phyloP scores from a whole-genome alignment of 2,797 vertebrate species.

The Capromys pilorides region DNA sequence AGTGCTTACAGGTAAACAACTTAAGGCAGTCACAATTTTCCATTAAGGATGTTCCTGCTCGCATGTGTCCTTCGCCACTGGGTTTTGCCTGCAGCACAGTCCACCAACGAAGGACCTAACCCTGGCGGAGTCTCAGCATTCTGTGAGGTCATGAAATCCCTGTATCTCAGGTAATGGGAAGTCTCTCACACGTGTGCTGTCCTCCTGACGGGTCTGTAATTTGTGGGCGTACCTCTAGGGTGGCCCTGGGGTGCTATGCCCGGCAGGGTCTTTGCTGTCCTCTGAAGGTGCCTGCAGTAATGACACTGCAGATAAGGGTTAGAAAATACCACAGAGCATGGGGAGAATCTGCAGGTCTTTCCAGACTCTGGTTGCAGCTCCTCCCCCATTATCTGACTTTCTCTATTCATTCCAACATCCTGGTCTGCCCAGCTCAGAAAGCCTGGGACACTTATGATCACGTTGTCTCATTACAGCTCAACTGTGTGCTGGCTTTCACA shows the following conservation, averaged over 20 bases:
- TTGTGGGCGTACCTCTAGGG: neutral
- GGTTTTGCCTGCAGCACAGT: too few relatives aligned
- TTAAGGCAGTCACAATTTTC: too few relatives aligned
- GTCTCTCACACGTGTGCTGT: neutral
- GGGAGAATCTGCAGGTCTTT: slow-evolving; percentile 44
- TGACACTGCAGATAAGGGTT: slow-evolving; percentile 43
- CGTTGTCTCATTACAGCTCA: slow-evolving; percentile 20
- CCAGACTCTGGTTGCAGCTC: slow-evolving; percentile 7
- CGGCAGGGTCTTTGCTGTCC: slow-evolving; percentile 42
- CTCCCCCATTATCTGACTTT: slow-evolving; percentile 59
- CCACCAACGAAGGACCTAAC: neutral
- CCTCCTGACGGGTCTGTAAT: neutral
- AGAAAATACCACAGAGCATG: slow-evolving; percentile 52
- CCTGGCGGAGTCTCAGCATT: neutral
- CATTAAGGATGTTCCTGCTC: too few relatives aligned
- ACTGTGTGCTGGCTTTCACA: neutral
- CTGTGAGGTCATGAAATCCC: neutral
- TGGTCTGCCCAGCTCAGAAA: neutral
- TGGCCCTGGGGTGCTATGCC: slow-evolving; percentile 31
- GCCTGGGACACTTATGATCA: neutral
- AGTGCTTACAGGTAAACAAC: too few relatives aligned
- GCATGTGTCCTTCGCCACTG: too few relatives aligned
- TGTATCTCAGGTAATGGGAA: neutral
- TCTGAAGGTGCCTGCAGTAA: slow-evolving; percentile 30
- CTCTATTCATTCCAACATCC: neutral